These are phyloP conservation scores for Nestor notabilis DNA, from an alignment of 2,113 vertebrate genomes.

Conservation along the genomic window DNA sequence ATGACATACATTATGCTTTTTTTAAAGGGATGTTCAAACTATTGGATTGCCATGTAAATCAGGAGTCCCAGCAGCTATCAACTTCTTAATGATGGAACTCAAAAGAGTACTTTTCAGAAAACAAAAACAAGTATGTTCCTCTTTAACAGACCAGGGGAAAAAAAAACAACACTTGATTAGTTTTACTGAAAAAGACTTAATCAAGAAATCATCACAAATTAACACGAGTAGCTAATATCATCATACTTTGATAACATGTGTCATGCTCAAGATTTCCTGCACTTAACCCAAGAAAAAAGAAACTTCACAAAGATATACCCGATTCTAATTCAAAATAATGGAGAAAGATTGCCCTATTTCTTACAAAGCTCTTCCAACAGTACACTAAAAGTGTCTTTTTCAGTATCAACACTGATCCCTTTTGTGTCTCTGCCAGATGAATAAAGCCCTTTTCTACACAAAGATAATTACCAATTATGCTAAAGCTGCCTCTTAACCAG, in stretches of 20 bases:
- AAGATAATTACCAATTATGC: not conserved
- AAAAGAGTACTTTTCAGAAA: not conserved
- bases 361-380: not conserved
- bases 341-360: not conserved
- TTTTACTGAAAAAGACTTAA: not conserved
- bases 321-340: not conserved
- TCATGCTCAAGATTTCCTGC: not conserved
- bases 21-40: not conserved
- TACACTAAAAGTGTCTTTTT: not conserved
- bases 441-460: not conserved
- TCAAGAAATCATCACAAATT: not conserved
- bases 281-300: not conserved
- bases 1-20: not conserved
- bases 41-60: not conserved
- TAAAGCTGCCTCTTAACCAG: not conserved
- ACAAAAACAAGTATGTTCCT: not conserved
- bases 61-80: not conserved
- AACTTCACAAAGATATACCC: not conserved
- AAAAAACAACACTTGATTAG: not conserved
- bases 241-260: fast-evolving
- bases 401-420: not conserved
- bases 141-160: not conserved
- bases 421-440: not conserved
- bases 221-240: not conserved
- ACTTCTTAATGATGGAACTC: not conserved